These are phyloP conservation scores for Sebastes umbrosus DNA, from an alignment of 2,797 vertebrate genomes.

Conservation along the genomic window DNA sequence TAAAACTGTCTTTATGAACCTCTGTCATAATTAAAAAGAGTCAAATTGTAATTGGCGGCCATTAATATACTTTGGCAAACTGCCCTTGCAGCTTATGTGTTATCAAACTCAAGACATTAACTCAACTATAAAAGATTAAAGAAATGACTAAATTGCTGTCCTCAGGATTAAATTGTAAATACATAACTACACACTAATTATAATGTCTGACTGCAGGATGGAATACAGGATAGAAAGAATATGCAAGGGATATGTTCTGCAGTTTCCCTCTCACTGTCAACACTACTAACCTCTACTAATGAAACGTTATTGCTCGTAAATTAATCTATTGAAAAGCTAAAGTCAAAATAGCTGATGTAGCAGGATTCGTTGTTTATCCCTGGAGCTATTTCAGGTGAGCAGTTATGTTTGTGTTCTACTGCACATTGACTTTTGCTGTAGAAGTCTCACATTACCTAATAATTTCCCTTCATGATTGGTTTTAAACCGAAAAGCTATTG, in stretches of 20 bases:
- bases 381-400: background rate
- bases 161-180: background rate
- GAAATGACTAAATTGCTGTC: background rate
- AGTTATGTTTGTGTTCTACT: background rate
- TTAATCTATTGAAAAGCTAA: background rate
- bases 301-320: background rate
- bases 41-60: background rate
- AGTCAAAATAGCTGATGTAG: background rate
- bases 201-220: background rate
- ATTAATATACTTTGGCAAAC: background rate
- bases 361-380: constrained; percentile 8
- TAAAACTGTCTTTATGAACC: background rate
- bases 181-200: background rate
- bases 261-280: background rate
- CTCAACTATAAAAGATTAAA: background rate
- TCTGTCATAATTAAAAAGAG: background rate
- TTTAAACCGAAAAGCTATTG: background rate
- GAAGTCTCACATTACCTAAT: background rate
- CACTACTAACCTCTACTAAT: background rate
- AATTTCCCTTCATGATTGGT: background rate
- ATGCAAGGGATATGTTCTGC: background rate
- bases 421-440: background rate
- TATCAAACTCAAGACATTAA: background rate
- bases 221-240: background rate
- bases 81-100: background rate